phyloP scores from a whole-genome alignment of 2,113 vertebrate species.

The Balaenoptera acutorostrata region DNA sequence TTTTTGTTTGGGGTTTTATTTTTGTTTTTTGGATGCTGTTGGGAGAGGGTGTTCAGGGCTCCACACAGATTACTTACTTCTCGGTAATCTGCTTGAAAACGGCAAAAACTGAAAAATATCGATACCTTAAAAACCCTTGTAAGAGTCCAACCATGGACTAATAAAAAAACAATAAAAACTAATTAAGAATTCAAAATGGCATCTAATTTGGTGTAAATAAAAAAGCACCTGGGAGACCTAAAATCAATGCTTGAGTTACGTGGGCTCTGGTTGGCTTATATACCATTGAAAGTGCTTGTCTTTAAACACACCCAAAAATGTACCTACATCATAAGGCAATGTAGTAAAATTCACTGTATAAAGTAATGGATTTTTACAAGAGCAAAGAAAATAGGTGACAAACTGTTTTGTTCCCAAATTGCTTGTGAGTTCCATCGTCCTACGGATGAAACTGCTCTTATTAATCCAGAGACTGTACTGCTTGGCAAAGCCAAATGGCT shows the following conservation, averaged over 20 bases:
- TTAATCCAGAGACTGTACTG: conserved; percentile 24
- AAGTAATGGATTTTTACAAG: conserved; percentile 60
- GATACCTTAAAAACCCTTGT: conserved; percentile 67
- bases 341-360: not conserved
- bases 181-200: conserved; percentile 71
- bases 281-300: conserved; percentile 52
- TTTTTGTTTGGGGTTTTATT: not conserved
- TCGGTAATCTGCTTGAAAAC: conserved; percentile 68
- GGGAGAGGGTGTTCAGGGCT: not conserved
- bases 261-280: conserved; percentile 65
- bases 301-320: conserved; percentile 49
- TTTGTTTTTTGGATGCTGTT: not conserved
- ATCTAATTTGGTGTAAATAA: conserved; percentile 70
- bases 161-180: conserved; percentile 58
- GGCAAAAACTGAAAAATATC: conserved; percentile 69
- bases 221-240: conserved; percentile 72
- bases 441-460: not conserved
- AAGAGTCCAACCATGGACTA: conserved; percentile 65
- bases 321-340: conserved; percentile 34
- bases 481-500: not conserved
- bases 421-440: not conserved
- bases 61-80: conserved; percentile 39
- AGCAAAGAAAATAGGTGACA: conserved; percentile 53
- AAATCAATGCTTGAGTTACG: conserved; percentile 64
- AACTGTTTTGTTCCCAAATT: conserved; percentile 29